Base-by-base conservation (phyloP, 2,888 invertebrate genomes). In the Acrobasis repandana region DNA sequence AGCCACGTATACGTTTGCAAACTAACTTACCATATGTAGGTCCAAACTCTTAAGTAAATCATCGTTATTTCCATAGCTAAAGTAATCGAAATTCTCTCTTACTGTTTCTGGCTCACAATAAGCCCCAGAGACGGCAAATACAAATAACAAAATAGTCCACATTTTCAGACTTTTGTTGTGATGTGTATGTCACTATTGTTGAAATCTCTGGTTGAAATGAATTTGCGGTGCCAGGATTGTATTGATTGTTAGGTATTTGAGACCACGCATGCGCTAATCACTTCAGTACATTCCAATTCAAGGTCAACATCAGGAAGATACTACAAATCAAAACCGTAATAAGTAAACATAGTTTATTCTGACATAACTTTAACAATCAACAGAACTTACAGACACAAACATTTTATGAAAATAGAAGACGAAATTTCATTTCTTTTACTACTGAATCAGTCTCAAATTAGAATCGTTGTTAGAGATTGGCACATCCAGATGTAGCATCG, bases 51-150 rank as follows among this genome's bases (percentile, higher is more conserved):
- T 90, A 58, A 90, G 69, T 51, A 86, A 68, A 67, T 90, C 89
- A 49, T 91, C 91, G 63, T 83, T 88, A 58, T 80, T 77, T 5
- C 90, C 90, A 71, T 90, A 91, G 71, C 82, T 89, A 67, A 90
- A 90, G 74, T 91, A 91, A 66, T 91, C 92, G 48, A 88, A 83
- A 67, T 89, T 91, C 43, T 90, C 92, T 59, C 92, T 73, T 36
- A 92, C 91, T 18, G 88, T 85, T 78, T 92, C 92, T 38, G 92
- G 92, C 72, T 92, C 92, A 73, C 90, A 85, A 61, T 79, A 67
- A 9, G 88, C 77, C 20, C 80, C 80, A 60, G 72, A 73, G 43
- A 80, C 71, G 60, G 73, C 72, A 61, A 76, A 75, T 61, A 80
- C 61, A 20, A 87, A 69, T 36, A 88, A 63, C 48, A 88, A 59